phyloP scores from a whole-genome alignment of 1,140 invertebrate genomes.

The Lamellibrachia luymesi region DNA sequence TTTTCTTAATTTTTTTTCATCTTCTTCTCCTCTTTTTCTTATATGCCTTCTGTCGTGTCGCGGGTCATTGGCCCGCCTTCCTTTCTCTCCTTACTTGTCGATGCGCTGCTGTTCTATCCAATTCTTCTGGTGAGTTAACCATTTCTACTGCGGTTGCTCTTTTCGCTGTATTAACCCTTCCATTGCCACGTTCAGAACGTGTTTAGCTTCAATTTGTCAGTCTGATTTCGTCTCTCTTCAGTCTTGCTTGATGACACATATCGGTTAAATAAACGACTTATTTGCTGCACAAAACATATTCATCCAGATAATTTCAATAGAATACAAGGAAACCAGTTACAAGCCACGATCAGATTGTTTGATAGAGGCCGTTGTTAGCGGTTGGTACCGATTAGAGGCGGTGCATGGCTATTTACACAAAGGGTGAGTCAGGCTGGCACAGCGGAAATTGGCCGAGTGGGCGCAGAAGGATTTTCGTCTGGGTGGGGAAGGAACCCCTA shows the following conservation, averaged over 20 bases:
- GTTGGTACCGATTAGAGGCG: neutral
- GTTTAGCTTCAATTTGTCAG: neutral
- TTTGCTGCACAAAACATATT: neutral
- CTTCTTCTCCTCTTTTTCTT: neutral
- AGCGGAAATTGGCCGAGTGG: neutral
- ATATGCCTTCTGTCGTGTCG: neutral
- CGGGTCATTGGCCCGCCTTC: neutral
- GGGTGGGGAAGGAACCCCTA: neutral
- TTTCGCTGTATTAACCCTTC: too few species aligned
- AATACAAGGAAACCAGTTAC: neutral
- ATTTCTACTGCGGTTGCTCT: neutral
- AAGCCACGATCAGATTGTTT: neutral
- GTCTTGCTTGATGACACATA: neutral
- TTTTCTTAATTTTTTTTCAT: neutral
- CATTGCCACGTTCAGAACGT: neutral
- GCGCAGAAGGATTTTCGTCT: neutral
- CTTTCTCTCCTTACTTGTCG: neutral
- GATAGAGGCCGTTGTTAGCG: neutral
- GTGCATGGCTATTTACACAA: neutral
- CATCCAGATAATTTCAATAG: neutral
- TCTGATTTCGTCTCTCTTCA: neutral
- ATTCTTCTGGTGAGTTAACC: neutral
- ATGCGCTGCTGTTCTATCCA: neutral
- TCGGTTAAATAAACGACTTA: neutral
- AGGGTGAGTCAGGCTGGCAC: neutral